Evolutionary conservation across 2,797 vertebrate genomes (phyloP), one percentile per base, ranked within the genome.

Genomic region (Sciaenops ocellatus): DNA sequence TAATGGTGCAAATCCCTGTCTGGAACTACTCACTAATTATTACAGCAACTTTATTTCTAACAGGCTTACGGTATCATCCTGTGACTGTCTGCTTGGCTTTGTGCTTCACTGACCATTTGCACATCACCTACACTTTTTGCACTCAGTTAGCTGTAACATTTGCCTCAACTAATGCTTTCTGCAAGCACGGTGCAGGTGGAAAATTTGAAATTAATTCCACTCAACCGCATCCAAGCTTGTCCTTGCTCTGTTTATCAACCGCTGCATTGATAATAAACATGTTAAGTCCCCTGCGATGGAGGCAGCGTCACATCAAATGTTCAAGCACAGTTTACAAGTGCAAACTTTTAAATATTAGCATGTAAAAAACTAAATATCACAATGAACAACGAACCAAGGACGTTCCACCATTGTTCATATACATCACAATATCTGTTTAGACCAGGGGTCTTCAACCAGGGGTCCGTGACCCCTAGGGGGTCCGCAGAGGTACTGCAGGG

Each of bases 21-120:
- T 17, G 1, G 5, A 6, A 11, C 9, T 22, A 34, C 41, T 76
- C 17, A 5, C 17, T 20, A 38, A 54, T 47, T 59, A 13, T 60
- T 38, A 44, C 2, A 16, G 5, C 17, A 60, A n/a, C 38, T 66
- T 17, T 59, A 71, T 65, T 72, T 66, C 52, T 42, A 42, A 59
- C 47, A 71, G 34, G 41, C 26, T 46, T 26, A 52, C 6, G 17
- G 47, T 11, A 4, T 28, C 48, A 44, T 46, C 60, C 30, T 15
- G 2, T 52, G 16, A 16, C 41, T 52, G 30, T 24, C 41, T 34
- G 65, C 41, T 38, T n/a, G 42, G 48, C 50, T 26, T 55, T 38
- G 3, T 41, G 42, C 41, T 26, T 42, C 3, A 13, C 41, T 34
- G 34, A 34, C 30, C 30, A 6, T 30, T 30, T 30, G 30, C 30